phyloP scores from a whole-genome alignment of 2,888 invertebrate genomes.

The Chalcosyrphus nemorum region DNA sequence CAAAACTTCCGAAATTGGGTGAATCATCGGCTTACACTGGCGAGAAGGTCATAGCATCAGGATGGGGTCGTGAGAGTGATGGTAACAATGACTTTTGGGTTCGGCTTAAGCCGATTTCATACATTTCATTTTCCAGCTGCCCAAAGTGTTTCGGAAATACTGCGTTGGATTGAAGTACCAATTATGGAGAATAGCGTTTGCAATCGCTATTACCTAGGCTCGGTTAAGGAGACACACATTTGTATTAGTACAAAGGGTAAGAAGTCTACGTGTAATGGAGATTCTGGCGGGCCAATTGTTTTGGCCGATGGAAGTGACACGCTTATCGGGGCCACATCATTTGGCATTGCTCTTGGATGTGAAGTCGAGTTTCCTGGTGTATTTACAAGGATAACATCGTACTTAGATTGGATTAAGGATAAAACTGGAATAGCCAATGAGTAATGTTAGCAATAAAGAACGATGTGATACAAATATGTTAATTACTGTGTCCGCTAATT shows the following conservation, averaged over 20 bases:
- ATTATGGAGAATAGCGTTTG: conserved; percentile 76
- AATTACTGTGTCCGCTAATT: too few species aligned
- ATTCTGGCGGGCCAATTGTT: conserved; percentile 80
- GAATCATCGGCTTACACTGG: conserved; percentile 74
- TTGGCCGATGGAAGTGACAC: conserved; percentile 73
- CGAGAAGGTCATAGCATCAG: conserved; percentile 76
- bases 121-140: conserved; percentile 10
- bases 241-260: conserved; percentile 77
- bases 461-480: too few species aligned
- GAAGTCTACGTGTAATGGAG: conserved; percentile 79
- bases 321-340: conserved; percentile 79
- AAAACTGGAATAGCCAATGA: conserved; percentile 74
- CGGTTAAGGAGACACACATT: conserved; percentile 73
- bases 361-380: conserved; percentile 79
- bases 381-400: conserved; percentile 79
- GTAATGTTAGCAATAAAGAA: conserved; percentile 43
- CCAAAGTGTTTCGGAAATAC: conserved; percentile 71
- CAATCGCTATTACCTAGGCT: conserved; percentile 74
- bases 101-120: too few species aligned
- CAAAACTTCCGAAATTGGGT: conserved; percentile 75
- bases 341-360: conserved; percentile 78
- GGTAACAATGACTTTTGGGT: conserved; percentile 57
- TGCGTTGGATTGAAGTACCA: conserved; percentile 75
- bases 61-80: conserved; percentile 79
- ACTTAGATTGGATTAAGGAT: conserved; percentile 78